phyloP scores from a whole-genome alignment of 2,113 vertebrate species.

The Pyrgilauda ruficollis region DNA sequence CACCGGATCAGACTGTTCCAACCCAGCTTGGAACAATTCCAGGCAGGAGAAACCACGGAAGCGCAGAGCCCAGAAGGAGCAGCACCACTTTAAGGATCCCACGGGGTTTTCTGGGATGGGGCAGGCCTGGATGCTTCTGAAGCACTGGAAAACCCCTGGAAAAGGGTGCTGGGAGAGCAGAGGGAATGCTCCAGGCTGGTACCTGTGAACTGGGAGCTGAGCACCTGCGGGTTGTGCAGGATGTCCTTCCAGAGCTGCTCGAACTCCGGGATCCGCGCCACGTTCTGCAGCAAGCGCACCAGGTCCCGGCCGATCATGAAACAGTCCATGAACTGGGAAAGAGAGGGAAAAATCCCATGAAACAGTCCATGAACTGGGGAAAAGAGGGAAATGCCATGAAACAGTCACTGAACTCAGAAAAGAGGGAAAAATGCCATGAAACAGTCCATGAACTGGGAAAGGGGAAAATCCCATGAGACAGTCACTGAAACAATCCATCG shows the following conservation, averaged over 20 bases:
- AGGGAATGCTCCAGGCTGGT: not conserved
- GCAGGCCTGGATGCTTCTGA: not conserved
- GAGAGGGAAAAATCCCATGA: no score
- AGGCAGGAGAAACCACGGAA: accelerated
- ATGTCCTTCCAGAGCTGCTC: slow-evolving; percentile 94
- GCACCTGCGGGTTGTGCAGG: slow-evolving; percentile 88
- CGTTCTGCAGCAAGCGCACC: slow-evolving; percentile 91
- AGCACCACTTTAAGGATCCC: not conserved
- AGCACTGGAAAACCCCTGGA: not conserved
- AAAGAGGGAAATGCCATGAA: no score
- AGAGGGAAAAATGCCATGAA: no score
- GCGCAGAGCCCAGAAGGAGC: accelerated
- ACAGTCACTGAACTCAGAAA: no score
- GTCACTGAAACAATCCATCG: no score
- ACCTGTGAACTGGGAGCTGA: slow-evolving; percentile 95
- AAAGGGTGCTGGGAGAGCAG: accelerated
- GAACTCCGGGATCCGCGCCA: slow-evolving; percentile 93
- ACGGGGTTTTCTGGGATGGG: accelerated
- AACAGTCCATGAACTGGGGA: no score
- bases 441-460: no score
- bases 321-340: slow-evolving; percentile 88
- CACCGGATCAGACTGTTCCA: not conserved
- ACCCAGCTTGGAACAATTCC: not conserved
- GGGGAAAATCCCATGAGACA: no score
- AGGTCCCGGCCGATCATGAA: slow-evolving; percentile 94